A percentile compares a stretch with the other conserved stretches of the same genome.
Conservation (phyloP, 1,140 invertebrate genomes). For the Conus betulinus region DNA sequence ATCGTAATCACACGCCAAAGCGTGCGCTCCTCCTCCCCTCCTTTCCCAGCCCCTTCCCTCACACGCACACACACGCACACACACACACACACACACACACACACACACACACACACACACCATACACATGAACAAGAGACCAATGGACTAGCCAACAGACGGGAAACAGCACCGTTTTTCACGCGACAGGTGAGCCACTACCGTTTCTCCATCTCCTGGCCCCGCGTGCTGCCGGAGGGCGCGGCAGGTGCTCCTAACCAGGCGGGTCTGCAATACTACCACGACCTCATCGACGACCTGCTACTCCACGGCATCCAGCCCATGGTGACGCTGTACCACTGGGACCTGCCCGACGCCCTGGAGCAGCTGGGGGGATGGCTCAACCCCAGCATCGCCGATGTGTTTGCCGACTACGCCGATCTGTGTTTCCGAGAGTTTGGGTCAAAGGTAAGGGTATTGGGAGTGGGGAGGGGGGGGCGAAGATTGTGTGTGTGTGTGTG, state of each 20-base stretch:
- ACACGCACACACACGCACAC: background rate
- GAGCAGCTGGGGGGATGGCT: constrained; percentile 77
- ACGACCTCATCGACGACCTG: constrained; percentile 62
- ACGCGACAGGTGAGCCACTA: constrained; percentile 64
- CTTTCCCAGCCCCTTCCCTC: no score
- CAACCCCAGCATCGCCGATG: constrained; percentile 77
- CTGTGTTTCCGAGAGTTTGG: constrained; percentile 74
- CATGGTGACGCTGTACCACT: constrained; percentile 79
- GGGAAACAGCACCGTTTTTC: no score
- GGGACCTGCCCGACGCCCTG: constrained; percentile 75
- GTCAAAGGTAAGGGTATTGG: constrained; percentile 55
- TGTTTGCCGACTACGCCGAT: constrained; percentile 77
- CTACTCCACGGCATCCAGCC: constrained; percentile 61
- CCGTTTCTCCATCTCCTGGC: constrained; percentile 69
- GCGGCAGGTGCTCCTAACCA: constrained; percentile 46
- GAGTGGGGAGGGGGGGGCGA: background rate
- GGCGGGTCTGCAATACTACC: constrained; percentile 47
- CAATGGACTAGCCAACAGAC: no score
- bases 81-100: constrained; percentile 10
- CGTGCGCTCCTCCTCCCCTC: no score
- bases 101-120: background rate
- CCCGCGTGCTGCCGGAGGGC: constrained; percentile 59
- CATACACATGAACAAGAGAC: no score
- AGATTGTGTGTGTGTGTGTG: background rate
- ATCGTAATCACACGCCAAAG: no score